Evolutionary conservation across 2,797 vertebrate genomes (phyloP).

Genomic region (Myotis vivesi): DNA sequence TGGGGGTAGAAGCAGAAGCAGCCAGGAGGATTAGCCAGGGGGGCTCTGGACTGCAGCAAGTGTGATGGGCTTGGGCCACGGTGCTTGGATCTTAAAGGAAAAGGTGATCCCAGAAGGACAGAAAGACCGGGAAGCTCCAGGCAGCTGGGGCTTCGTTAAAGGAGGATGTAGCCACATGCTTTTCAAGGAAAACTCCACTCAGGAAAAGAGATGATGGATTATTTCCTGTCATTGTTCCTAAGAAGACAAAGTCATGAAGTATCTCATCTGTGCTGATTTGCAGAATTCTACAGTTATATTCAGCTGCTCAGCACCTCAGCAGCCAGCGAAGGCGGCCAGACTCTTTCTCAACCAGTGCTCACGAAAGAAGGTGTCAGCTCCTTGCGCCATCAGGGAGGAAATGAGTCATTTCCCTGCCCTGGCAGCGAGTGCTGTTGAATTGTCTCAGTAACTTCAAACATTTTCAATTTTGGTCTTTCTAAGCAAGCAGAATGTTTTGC

Average conservation of each 20-base stretch:
- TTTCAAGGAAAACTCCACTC: constrained; percentile 23
- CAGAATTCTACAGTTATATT: not conserved
- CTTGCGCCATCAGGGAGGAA: not conserved
- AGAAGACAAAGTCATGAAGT: not conserved
- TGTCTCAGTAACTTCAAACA: not conserved
- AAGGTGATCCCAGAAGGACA: not conserved
- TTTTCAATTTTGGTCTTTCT: not conserved
- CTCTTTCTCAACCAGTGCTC: not conserved
- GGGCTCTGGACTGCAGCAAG: not conserved
- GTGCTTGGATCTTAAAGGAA: not conserved
- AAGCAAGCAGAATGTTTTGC: not conserved
- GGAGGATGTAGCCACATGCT: not conserved
- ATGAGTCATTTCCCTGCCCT: not conserved
- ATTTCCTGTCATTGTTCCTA: constrained; percentile 37
- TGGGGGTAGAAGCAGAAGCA: not conserved
- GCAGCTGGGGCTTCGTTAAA: not conserved
- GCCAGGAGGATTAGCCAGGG: not conserved
- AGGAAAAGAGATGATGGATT: not conserved
- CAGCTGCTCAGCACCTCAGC: constrained; percentile 50
- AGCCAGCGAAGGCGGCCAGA: not conserved
- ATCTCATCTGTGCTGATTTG: constrained; percentile 47
- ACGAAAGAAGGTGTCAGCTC: constrained; percentile 12
- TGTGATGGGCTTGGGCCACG: not conserved
- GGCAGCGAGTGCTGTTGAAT: not conserved
- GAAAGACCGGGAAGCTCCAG: not conserved